Base-by-base conservation (phyloP, 2,113 vertebrate genomes). In the Cervus canadensis region DNA sequence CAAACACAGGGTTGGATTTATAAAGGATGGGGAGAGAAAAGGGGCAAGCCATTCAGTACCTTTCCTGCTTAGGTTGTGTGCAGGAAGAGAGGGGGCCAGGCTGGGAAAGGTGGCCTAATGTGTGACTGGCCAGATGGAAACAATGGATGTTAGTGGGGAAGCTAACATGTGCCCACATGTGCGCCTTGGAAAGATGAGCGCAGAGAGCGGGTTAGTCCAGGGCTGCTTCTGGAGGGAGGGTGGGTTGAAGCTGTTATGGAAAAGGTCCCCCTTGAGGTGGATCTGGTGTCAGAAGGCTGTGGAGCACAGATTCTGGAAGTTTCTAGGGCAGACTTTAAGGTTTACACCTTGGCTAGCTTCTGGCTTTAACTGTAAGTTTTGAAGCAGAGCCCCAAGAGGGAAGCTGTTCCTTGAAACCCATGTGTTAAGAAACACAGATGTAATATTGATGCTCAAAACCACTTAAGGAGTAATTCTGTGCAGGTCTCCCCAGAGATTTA, bases 341-440 rank as follows among this genome's bases (percentile, higher is more conserved):
- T 95, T 91, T 84, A 74, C 11, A 56, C 1, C 45, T 54, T 36
- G 84, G 85, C 45, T 54, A 89, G 64, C 89, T 96, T 93, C 71
- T 92, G 82, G 6, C 96, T 96, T 48, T 93, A 52, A 82, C 43
- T 54, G 74, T 85, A 82, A 93, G 64, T 78, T 5, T 36, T 93
- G 78, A 97, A 98, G 82, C 45, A 15, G 0, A 91, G 57, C 54
- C 87, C 64, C 76, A 28, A 83, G 89, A 93, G 92, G 26, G 82
- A 87, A 67, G 48, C 60, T 30, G 28, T 86, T 76, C 56, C 59
- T 94, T 52, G 89, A 89, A 93, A 57, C 76, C 60, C 83, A 6
- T 76, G 76, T 81, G 94, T 96, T 79, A 94, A 52, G 95, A 97
- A 96, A 96, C 98, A 23, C 88, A 86, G 76, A 94, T 96, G 74